Evolutionary conservation across 2,888 invertebrate species (phyloP).

Genomic region (Drosophila sordidula): DNA sequence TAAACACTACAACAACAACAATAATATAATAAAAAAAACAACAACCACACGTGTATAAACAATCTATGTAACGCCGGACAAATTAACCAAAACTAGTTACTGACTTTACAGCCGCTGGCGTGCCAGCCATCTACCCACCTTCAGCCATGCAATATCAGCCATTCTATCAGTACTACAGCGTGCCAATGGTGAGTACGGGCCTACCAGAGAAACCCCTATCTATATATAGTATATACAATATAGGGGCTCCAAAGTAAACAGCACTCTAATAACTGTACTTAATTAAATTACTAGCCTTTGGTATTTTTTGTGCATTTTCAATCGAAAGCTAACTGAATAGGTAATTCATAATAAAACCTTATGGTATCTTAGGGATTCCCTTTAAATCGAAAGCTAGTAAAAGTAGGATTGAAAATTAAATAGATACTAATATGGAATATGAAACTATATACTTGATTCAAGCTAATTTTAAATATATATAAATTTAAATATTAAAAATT

Average conservation of each 20-base stretch:
- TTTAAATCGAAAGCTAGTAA: too few species aligned
- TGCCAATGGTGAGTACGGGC: conserved; percentile 84
- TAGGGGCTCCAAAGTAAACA: not conserved
- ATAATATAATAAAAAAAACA: too few species aligned
- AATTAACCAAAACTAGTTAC: conserved; percentile 80
- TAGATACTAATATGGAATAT: too few species aligned
- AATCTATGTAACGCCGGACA: conserved; percentile 42
- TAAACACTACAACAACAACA: conserved; percentile 32
- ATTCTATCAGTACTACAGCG: conserved; percentile 86
- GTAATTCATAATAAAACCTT: too few species aligned
- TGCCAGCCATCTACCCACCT: conserved; percentile 86
- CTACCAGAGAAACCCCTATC: too few species aligned
- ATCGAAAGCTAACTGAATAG: too few species aligned
- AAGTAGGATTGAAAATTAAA: too few species aligned
- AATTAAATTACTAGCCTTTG: too few species aligned
- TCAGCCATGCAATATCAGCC: conserved; percentile 86
- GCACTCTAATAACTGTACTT: not conserved
- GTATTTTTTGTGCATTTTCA: too few species aligned
- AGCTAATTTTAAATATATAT: conserved; percentile 28
- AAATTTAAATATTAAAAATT: conserved; percentile 24
- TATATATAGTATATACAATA: too few species aligned
- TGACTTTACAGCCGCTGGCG: conserved; percentile 84
- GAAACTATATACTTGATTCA: conserved; percentile 20
- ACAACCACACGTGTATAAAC: conserved; percentile 31
- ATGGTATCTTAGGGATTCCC: too few species aligned